Evolutionary conservation across 2,888 invertebrate species (phyloP), one percentile per base, ranked within the genome.

Genomic region (Eupithecia insigniata): DNA sequence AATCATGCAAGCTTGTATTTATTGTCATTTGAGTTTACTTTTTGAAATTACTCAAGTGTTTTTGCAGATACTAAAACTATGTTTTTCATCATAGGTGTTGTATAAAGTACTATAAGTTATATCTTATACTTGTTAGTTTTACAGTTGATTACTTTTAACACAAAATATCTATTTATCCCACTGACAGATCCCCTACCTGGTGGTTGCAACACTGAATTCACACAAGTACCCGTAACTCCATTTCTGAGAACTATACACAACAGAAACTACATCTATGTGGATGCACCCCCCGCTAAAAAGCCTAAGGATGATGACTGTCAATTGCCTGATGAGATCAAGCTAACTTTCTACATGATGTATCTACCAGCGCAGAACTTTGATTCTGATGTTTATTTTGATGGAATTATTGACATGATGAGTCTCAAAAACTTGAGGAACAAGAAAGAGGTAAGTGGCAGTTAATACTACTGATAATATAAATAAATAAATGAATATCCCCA

Each of bases 161-260:
- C 26, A 18, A 30, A 32, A 18, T 32, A 32, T n/a, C 7, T 30
- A 28, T 60, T 60, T 2, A 30, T 30, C 7, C 28, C 18, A 32
- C 67, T 87, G 92, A 74, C 88, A 97, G 97, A 96, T 85, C 97
- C 97, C 0, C 90, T 97, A 78, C 97, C 97, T 26, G 97, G 97
- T 55, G 97, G 97, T 26, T 97, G 97, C 85, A 97, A 97, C 83
- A 94, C 96, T 95, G 96, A 96, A 81, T 96, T 96, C 78, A 88
- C 95, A 62, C 88, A 95, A 58, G 83, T 95, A 22, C 90, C 95
- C 78, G 92, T 95, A 76, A 95, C 96, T 12, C 96, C 97, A 0
- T 96, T 93, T 82, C 92, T 96, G 82, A 84, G 64, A 79, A 90
- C 78, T 77, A 90, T 71, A 0, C 94, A 85, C n/a, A 81, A 84